These are phyloP conservation scores for Saguinus midas DNA, from an alignment of 2,113 vertebrate genomes.

Conservation along the genomic window DNA sequence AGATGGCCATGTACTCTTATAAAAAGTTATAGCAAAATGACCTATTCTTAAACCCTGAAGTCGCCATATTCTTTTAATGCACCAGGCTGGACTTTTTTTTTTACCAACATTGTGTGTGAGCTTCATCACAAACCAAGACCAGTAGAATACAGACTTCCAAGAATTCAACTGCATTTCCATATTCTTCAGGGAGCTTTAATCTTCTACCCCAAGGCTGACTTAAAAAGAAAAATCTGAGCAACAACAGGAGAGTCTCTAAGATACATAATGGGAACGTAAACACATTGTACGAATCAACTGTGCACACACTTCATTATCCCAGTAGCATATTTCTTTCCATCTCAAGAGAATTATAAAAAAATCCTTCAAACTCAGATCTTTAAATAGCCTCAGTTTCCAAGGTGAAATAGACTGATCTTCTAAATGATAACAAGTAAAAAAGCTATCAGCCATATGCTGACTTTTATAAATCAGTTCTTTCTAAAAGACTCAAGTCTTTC, in stretches of 20 bases:
- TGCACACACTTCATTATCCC: not conserved
- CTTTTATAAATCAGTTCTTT: constrained; percentile 42
- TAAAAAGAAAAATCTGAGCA: constrained; percentile 45
- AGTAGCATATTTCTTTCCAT: constrained; percentile 13
- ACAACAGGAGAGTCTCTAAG: not conserved
- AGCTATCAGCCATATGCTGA: not conserved
- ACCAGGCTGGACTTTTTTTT: constrained; percentile 37
- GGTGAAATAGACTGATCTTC: constrained; percentile 5
- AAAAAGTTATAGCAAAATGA: not conserved
- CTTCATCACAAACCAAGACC: not conserved
- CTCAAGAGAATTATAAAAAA: constrained; percentile 15
- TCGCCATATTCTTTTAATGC: not conserved
- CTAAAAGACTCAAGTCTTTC: constrained; percentile 32
- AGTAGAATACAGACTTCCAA: not conserved
- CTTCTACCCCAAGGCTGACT: not conserved
- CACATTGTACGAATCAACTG: not conserved
- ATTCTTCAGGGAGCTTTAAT: constrained; percentile 3
- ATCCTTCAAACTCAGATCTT: constrained; percentile 1
- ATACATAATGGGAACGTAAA: constrained; percentile 9
- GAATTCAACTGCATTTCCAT: constrained; percentile 7
- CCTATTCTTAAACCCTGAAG: not conserved
- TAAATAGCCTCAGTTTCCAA: constrained; percentile 39
- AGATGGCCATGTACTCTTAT: not conserved
- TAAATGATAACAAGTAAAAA: constrained; percentile 34
- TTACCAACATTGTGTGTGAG: not conserved